Conservation (phyloP, 2,113 vertebrate species). For the Puffinus mauretanicus region DNA sequence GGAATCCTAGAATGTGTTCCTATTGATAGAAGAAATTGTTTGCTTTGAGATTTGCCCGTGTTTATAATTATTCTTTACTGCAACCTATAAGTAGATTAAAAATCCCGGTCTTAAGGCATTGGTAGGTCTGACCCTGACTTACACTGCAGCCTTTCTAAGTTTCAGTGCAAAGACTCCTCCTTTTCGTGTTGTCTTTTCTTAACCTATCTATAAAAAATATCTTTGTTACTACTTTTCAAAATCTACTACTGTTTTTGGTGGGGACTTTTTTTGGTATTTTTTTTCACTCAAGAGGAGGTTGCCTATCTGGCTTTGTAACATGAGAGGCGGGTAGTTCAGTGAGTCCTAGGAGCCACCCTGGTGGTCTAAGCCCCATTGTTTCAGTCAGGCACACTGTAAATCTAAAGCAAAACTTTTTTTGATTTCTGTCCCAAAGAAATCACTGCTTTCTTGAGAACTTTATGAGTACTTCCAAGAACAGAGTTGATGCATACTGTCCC, state of each 20-base stretch:
- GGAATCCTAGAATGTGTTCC: background rate
- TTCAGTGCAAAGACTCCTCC: background rate
- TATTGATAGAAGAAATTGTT: background rate
- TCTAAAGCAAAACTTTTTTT: background rate
- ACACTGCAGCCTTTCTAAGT: background rate
- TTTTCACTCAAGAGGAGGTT: background rate
- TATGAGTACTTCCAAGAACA: constrained; percentile 51
- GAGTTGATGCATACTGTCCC: constrained; percentile 28
- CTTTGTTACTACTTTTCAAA: background rate
- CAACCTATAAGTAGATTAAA: background rate
- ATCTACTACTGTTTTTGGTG: background rate
- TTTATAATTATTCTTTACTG: background rate
- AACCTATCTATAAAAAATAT: background rate
- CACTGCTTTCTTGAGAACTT: constrained; percentile 33
- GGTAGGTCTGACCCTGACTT: background rate
- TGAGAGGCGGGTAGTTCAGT: accelerated
- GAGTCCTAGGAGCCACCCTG: background rate
- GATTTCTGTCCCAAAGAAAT: background rate
- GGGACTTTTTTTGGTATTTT: background rate
- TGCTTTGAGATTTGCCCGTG: background rate
- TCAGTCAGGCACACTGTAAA: background rate
- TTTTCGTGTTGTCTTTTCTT: background rate
- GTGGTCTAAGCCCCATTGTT: background rate
- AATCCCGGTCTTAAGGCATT: background rate
- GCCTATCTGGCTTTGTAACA: background rate